Evolutionary conservation across 2,113 vertebrate genomes (phyloP).

Genomic region (Pollachius pollachius): DNA sequence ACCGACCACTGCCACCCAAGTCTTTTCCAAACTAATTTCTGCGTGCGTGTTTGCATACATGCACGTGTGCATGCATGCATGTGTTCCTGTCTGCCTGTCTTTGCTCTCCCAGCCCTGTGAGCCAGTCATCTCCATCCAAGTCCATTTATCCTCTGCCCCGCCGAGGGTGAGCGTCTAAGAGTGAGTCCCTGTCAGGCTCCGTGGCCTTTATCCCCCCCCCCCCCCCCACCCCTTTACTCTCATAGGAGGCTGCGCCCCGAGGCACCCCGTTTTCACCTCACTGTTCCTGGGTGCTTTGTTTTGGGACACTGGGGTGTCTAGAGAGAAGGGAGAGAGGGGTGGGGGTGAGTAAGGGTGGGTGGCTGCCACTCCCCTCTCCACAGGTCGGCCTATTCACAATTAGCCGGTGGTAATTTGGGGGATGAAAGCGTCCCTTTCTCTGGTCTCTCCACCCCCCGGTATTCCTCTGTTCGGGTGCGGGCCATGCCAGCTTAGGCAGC

Average conservation of each 20-base stretch:
- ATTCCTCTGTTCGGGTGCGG: no score
- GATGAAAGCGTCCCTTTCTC: slow-evolving; percentile 61
- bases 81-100: neutral
- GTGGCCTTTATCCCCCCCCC: slow-evolving; percentile 51
- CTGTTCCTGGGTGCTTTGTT: slow-evolving; percentile 47
- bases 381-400: slow-evolving; percentile 73
- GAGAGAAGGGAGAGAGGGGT: neutral
- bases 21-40: neutral
- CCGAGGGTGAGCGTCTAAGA: slow-evolving; percentile 47
- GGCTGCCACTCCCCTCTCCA: slow-evolving; percentile 56
- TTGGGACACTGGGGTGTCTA: slow-evolving; percentile 13
- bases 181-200: slow-evolving; percentile 61
- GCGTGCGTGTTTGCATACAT: neutral
- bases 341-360: slow-evolving; percentile 21
- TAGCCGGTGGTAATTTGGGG: slow-evolving; percentile 69
- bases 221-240: neutral
- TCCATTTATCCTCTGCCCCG: slow-evolving; percentile 4
- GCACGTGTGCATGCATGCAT: slow-evolving; percentile 1
- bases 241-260: neutral
- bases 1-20: neutral
- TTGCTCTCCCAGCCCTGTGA: no score
- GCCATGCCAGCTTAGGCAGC: no score
- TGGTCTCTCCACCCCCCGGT: neutral
- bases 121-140: slow-evolving; percentile 5
- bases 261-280: slow-evolving; percentile 30